Conservation (phyloP, 2,113 vertebrate species). For the Pyrgilauda ruficollis region DNA sequence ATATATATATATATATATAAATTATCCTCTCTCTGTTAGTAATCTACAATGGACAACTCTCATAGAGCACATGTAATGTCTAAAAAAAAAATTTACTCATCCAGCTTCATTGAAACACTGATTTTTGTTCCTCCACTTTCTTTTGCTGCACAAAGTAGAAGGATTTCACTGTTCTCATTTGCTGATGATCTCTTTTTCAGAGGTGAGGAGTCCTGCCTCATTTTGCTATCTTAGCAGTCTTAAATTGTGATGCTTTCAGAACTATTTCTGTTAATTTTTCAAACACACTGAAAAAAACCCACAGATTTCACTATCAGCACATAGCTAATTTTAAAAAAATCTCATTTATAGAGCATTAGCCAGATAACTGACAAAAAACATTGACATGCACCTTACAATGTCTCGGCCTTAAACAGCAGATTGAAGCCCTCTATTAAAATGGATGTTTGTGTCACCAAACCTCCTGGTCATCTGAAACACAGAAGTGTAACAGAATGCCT, state of each 20-base stretch:
- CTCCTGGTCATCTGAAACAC: background rate
- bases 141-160: background rate
- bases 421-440: background rate
- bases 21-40: background rate
- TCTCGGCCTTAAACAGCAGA: background rate
- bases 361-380: background rate
- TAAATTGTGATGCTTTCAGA: background rate
- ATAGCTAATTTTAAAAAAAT: background rate
- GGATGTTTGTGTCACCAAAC: background rate
- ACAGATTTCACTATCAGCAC: background rate
- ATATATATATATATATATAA: no score
- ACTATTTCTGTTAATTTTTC: background rate
- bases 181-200: background rate
- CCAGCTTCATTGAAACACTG: background rate
- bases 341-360: accelerated
- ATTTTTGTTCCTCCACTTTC: background rate
- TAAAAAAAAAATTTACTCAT: background rate
- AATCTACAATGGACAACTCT: background rate
- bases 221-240: background rate
- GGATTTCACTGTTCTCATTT: background rate
- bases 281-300: background rate
- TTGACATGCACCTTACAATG: background rate
- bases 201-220: background rate
- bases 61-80: background rate
- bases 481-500: background rate